Evolutionary conservation across 2,113 vertebrate species (phyloP).

Genomic region (Pimephales promelas): DNA sequence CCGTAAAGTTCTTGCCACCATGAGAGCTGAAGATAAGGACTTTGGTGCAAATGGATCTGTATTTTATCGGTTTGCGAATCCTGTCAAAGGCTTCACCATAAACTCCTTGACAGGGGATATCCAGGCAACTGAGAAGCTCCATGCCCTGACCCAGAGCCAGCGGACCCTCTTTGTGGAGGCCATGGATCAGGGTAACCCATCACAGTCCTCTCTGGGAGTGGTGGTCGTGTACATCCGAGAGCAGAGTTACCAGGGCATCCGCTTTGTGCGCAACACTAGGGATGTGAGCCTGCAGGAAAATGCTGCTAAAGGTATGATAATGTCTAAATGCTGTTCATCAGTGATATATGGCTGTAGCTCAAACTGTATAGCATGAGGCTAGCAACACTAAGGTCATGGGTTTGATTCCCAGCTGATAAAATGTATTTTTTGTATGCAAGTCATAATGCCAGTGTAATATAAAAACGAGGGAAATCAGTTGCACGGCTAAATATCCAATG

Average conservation of each 20-base stretch:
- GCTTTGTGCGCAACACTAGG: slow-evolving; percentile 82
- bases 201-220: slow-evolving; percentile 89
- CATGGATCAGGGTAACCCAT: slow-evolving; percentile 89
- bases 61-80: slow-evolving; percentile 87
- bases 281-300: slow-evolving; percentile 90
- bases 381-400: background rate
- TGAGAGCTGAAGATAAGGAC: slow-evolving; percentile 92
- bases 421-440: background rate
- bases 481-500: background rate
- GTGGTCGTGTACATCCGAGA: slow-evolving; percentile 89
- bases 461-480: background rate
- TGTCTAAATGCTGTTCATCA: background rate
- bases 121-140: slow-evolving; percentile 81
- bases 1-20: slow-evolving; percentile 86
- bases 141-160: slow-evolving; percentile 77
- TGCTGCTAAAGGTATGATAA: slow-evolving; percentile 80
- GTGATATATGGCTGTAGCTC: background rate
- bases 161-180: slow-evolving; percentile 91
- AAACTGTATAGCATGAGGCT: background rate
- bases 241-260: slow-evolving; percentile 83
- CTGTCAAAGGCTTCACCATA: slow-evolving; percentile 83
- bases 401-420: background rate
- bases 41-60: slow-evolving; percentile 95
- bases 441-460: background rate
- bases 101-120: slow-evolving; percentile 94